These are phyloP conservation scores for Orthonychiurus folsomi DNA, from an alignment of 2,888 invertebrate species.

Conservation along the genomic window DNA sequence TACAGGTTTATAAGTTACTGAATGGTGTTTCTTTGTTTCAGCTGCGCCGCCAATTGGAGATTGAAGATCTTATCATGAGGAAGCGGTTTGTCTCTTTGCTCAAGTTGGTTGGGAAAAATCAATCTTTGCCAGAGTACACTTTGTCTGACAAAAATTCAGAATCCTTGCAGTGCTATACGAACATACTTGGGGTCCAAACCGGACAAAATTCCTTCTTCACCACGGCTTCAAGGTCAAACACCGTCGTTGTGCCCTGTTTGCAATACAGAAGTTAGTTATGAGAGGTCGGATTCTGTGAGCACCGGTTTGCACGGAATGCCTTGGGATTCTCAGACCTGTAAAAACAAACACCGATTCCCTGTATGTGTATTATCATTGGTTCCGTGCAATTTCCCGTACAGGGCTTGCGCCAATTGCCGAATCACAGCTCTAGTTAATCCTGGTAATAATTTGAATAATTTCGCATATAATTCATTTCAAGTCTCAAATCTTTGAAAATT, in stretches of 20 bases:
- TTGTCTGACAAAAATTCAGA: not conserved
- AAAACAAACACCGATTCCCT: not conserved
- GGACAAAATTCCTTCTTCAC: not conserved
- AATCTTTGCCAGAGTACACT: not conserved
- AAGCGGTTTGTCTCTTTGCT: not conserved
- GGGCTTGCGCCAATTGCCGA: constrained; percentile 1
- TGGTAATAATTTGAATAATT: too few relatives aligned
- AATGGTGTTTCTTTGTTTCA: not conserved
- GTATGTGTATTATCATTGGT: not conserved
- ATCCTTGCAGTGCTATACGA: not conserved
- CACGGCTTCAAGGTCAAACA: not conserved
- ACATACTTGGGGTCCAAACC: not conserved
- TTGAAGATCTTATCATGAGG: not conserved
- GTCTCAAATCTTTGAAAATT: too few relatives aligned
- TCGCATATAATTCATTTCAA: too few relatives aligned
- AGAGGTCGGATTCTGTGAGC: not conserved
- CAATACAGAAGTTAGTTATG: not conserved
- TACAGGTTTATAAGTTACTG: too few relatives aligned
- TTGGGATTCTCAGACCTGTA: not conserved
- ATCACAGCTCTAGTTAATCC: not conserved
- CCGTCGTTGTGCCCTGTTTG: not conserved
- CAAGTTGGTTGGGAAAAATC: not conserved
- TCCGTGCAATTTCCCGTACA: constrained; percentile 8
- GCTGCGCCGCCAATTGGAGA: not conserved
- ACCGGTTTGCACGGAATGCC: not conserved